Evolutionary conservation across 2,797 vertebrate species (phyloP).

Genomic region (Sebastes steindachneri): DNA sequence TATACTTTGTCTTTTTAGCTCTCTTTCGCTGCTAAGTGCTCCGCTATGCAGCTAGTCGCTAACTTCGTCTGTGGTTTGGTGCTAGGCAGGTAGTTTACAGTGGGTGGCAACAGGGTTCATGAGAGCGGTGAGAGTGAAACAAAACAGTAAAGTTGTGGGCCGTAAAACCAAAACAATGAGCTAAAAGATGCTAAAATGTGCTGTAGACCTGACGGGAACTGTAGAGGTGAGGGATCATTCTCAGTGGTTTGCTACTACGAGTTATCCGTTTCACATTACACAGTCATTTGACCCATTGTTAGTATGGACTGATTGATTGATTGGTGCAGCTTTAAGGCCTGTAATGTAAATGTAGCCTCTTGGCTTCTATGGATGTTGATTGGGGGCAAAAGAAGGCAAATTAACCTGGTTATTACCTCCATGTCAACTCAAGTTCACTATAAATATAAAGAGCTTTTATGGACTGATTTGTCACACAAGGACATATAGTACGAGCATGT

Average conservation of each 20-base stretch:
- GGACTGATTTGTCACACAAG: not conserved
- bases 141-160: not conserved
- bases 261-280: not conserved
- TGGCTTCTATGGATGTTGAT: not conserved
- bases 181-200: not conserved
- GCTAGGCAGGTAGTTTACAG: not conserved
- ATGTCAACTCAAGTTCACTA: conserved; percentile 5
- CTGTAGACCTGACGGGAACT: not conserved
- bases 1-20: not conserved
- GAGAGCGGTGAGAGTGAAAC: not conserved
- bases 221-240: not conserved
- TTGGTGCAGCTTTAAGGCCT: not conserved
- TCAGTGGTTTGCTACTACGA: not conserved
- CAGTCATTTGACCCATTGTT: not conserved
- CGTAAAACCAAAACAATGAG: not conserved
- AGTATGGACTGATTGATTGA: not conserved
- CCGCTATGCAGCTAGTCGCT: not conserved
- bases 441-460: not conserved
- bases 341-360: not conserved
- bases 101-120: not conserved
- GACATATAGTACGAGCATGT: not conserved
- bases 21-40: not conserved
- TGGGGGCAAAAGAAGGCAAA: not conserved
- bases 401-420: not conserved
- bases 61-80: not conserved